Conservation (phyloP, 2,797 vertebrate genomes). For the Megaceryle alcyon region DNA sequence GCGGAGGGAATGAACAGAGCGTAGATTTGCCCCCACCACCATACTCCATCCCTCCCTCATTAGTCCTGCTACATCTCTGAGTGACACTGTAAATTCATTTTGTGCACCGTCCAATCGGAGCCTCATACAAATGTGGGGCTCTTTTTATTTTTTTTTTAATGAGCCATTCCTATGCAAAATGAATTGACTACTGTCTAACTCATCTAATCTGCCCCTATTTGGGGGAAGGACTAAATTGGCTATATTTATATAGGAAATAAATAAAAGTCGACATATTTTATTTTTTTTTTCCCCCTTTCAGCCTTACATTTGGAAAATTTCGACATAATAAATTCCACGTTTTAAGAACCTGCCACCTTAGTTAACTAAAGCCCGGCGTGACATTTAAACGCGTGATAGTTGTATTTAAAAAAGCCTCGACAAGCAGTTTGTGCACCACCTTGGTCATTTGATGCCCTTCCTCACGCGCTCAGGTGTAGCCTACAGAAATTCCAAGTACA, state of each 20-base stretch:
- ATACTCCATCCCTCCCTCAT: constrained; percentile 84
- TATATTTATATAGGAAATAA: constrained; percentile 85
- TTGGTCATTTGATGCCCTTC: constrained; percentile 63
- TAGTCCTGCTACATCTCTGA: constrained; percentile 95
- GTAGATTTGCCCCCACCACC: constrained; percentile 84
- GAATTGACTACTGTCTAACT: constrained; percentile 95
- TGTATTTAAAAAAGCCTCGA: constrained; percentile 73
- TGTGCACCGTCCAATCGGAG: constrained; percentile 84
- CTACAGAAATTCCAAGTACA: constrained; percentile 49
- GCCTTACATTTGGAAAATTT: constrained; percentile 81
- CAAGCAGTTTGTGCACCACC: constrained; percentile 72
- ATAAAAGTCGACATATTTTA: constrained; percentile 77
- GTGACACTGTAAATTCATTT: constrained; percentile 99
- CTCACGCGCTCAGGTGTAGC: constrained; percentile 60
- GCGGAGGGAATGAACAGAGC: constrained; percentile 83
- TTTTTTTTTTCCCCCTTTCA: constrained; percentile 49
- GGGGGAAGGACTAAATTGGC: constrained; percentile 86
- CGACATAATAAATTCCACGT: constrained; percentile 72
- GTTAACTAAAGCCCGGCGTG: constrained; percentile 76
- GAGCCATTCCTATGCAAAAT: constrained; percentile 98
- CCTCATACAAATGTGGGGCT: constrained; percentile 85
- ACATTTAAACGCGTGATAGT: constrained; percentile 76
- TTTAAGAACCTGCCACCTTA: constrained; percentile 76
- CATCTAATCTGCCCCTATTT: constrained; percentile 87
- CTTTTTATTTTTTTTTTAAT: constrained; percentile 83